Conservation (phyloP, 2,113 vertebrate genomes). For the Myrmecobius fasciatus region DNA sequence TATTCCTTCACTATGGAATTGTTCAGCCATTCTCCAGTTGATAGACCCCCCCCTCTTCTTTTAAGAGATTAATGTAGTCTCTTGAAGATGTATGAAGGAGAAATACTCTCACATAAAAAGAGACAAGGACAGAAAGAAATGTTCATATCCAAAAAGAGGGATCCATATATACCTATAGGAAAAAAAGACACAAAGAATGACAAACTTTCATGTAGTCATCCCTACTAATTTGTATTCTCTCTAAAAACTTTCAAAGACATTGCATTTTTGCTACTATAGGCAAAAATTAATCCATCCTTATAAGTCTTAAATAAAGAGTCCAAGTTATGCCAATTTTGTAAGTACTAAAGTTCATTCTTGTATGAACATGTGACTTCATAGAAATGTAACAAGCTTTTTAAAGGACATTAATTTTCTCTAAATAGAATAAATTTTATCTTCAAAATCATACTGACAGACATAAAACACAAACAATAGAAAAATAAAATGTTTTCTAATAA, state of each 20-base stretch:
- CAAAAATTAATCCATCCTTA: background rate
- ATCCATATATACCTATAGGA: background rate
- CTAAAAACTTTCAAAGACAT: background rate
- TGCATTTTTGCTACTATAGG: background rate
- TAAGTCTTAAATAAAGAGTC: background rate
- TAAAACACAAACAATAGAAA: slow-evolving; percentile 15
- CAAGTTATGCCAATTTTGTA: background rate
- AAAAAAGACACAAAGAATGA: background rate
- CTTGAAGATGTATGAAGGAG: background rate
- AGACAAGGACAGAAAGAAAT: background rate
- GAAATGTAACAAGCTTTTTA: background rate
- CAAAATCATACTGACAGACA: background rate
- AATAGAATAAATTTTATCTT: background rate
- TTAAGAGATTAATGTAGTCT: background rate
- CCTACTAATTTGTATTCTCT: background rate
- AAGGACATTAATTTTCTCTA: background rate
- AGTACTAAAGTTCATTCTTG: background rate
- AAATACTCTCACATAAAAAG: background rate
- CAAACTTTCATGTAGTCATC: background rate
- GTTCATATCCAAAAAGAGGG: background rate
- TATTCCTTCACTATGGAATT: background rate
- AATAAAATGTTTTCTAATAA: background rate
- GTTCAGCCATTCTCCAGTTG: background rate
- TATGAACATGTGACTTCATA: background rate
- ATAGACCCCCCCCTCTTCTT: background rate